Conservation (phyloP, 1,140 invertebrate genomes). For the Ylistrum balloti region DNA sequence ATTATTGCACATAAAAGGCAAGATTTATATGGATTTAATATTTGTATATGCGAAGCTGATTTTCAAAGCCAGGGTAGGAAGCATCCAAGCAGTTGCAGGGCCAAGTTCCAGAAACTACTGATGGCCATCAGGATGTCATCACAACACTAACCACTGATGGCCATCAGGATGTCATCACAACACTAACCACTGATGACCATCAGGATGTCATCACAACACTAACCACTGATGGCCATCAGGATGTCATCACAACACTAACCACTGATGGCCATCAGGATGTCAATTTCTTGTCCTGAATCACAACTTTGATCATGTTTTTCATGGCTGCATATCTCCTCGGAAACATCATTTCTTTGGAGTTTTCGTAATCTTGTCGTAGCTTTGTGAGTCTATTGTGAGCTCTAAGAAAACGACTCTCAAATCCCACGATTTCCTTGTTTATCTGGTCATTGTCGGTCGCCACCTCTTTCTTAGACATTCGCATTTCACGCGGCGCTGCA, state of each 20-base stretch:
- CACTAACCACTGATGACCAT: no score
- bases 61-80: background rate
- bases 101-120: no score
- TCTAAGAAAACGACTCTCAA: slow-evolving; percentile 60
- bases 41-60: background rate
- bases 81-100: background rate
- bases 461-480: slow-evolving; percentile 65
- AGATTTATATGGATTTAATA: background rate
- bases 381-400: slow-evolving; percentile 64
- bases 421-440: slow-evolving; percentile 59
- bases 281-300: slow-evolving; percentile 53
- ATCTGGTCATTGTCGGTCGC: slow-evolving; percentile 65
- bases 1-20: no score
- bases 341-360: slow-evolving; percentile 63
- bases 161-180: no score
- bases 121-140: no score
- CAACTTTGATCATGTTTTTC: slow-evolving; percentile 71
- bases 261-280: no score
- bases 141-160: no score
- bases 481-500: slow-evolving; percentile 53
- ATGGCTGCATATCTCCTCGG: slow-evolving; percentile 62
- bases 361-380: slow-evolving; percentile 62
- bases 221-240: no score
- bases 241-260: no score
- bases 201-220: no score